phyloP scores from a whole-genome alignment of 2,113 vertebrate species.

The Clarias macrocephalus region DNA sequence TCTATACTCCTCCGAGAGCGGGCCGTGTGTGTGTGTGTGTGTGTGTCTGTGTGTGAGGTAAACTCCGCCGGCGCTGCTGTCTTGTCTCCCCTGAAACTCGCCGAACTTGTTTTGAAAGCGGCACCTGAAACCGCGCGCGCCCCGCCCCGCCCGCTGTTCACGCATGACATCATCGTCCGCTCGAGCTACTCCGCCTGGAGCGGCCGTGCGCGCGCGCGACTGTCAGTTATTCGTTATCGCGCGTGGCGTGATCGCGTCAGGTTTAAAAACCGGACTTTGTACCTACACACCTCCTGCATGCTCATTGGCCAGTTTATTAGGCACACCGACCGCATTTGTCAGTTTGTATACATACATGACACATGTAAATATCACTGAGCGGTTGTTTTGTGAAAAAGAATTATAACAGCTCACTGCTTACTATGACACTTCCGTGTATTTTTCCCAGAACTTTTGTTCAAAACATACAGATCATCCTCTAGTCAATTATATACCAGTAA shows the following conservation, averaged over 20 bases:
- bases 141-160: not conserved
- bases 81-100: not conserved
- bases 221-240: slow-evolving; percentile 38
- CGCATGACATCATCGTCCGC: slow-evolving; percentile 65
- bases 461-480: no score
- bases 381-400: not conserved
- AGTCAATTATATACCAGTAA: no score
- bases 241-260: slow-evolving; percentile 10
- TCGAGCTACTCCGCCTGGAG: slow-evolving; percentile 22
- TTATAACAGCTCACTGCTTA: not conserved
- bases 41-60: not conserved
- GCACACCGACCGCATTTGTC: not conserved
- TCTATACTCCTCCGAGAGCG: not conserved
- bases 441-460: not conserved
- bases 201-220: slow-evolving; percentile 14
- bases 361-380: not conserved
- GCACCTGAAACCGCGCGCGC: slow-evolving; percentile 63
- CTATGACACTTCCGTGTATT: not conserved
- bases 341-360: not conserved
- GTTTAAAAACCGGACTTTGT: not conserved
- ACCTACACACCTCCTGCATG: not conserved
- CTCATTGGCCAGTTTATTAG: not conserved
- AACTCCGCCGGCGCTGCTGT: not conserved
- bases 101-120: slow-evolving; percentile 64
- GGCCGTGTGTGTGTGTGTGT: not conserved